A percentile compares a stretch with the other conserved stretches of the same genome.
Evolutionary conservation across 2,888 invertebrate species (phyloP).

Genomic region (Hipparchia semele): DNA sequence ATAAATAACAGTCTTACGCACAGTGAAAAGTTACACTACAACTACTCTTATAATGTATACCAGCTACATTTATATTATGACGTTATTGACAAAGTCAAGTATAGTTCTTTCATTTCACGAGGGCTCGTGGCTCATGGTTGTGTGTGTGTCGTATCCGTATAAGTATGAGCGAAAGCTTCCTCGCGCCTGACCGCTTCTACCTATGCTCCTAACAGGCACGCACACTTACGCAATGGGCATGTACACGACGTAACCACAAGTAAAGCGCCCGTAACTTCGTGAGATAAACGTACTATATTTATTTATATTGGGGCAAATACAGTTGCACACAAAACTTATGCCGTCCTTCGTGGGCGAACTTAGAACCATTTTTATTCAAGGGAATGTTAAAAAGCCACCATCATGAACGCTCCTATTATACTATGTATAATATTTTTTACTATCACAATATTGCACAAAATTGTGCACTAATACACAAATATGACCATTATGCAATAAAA

Average conservation of each 20-base stretch:
- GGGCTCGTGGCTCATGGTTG: too few relatives aligned
- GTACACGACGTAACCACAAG: too few relatives aligned
- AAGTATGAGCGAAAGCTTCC: too few relatives aligned
- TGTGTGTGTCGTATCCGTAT: too few relatives aligned
- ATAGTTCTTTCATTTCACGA: background rate
- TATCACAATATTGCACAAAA: slow-evolving; percentile 41
- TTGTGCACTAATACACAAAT: background rate
- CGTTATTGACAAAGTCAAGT: background rate
- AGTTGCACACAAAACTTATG: background rate
- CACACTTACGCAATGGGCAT: too few relatives aligned
- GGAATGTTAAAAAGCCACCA: slow-evolving; percentile 54
- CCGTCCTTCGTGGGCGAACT: too few relatives aligned
- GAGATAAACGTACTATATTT: background rate
- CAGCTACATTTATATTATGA: slow-evolving; percentile 5
- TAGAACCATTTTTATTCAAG: slow-evolving; percentile 52
- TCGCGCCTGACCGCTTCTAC: too few relatives aligned
- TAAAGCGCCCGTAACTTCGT: too few relatives aligned
- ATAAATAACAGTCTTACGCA: too few relatives aligned
- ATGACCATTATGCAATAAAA: background rate
- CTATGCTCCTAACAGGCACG: too few relatives aligned
- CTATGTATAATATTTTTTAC: slow-evolving; percentile 9
- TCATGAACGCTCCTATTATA: slow-evolving; percentile 27
- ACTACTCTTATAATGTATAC: slow-evolving; percentile 26
- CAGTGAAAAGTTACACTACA: too few relatives aligned
- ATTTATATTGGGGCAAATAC: background rate